phyloP scores from a whole-genome alignment of 1,140 invertebrate species.

The Episyrphus balteatus region DNA sequence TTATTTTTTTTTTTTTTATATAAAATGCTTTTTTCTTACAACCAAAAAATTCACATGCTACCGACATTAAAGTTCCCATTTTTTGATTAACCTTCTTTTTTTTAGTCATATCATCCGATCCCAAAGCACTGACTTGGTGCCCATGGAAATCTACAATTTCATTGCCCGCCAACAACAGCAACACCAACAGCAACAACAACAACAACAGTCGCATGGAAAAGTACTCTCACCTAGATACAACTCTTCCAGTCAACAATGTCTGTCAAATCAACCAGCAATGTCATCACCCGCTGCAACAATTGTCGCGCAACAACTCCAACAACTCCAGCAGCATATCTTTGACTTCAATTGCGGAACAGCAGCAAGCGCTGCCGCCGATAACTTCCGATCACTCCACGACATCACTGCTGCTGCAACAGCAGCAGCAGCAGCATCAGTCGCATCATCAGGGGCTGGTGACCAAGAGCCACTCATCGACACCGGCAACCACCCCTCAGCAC shows the following conservation, averaged over 20 bases:
- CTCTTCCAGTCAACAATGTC: too few species aligned
- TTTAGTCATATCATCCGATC: slow-evolving; percentile 13
- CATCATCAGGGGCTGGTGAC: neutral
- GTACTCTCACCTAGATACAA: too few species aligned
- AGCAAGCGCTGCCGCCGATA: neutral
- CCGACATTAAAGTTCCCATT: neutral
- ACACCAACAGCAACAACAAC: slow-evolving; percentile 5
- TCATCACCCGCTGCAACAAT: too few species aligned
- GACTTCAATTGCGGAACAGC: neutral
- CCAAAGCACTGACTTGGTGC: slow-evolving; percentile 13
- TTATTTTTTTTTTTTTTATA: too few species aligned
- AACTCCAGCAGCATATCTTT: neutral
- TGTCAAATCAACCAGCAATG: too few species aligned
- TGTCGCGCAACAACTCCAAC: slow-evolving; percentile 1
- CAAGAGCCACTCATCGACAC: neutral
- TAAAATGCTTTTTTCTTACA: neutral
- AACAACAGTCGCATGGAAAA: neutral
- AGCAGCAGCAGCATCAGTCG: neutral
- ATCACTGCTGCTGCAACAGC: slow-evolving; percentile 13
- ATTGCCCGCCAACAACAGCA: slow-evolving; percentile 3
- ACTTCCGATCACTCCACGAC: slow-evolving; percentile 2
- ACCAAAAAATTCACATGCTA: slow-evolving; percentile 5
- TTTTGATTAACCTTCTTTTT: neutral
- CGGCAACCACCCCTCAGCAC: slow-evolving; percentile 4
- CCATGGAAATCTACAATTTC: slow-evolving; percentile 23